Base-by-base conservation (phyloP, 1,140 invertebrate genomes). In the Rhagoletis zephyria region DNA sequence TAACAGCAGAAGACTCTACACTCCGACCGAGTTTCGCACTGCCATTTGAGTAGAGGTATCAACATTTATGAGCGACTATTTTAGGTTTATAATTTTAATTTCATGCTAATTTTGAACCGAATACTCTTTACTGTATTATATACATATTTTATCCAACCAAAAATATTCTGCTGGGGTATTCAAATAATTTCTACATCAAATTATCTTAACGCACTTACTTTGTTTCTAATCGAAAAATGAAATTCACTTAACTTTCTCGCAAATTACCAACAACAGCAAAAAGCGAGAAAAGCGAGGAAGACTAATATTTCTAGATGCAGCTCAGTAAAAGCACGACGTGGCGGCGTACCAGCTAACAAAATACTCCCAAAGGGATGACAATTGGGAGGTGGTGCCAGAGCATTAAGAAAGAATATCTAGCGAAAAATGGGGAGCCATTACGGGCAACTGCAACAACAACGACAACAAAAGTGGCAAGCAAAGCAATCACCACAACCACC, bases 381-480 rank as follows among this genome's bases (percentile, higher is more conserved):
- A 19, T 81, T 30, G 48, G 19, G 74, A 81, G 48, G 48, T 81
- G 74, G 48, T 81, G 51, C 74, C 74, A 51, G 51, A 19, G 3
- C 51, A 81, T 81, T 19, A 81, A 81, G 48, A 81, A 56, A 59
- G 12, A 19, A 56, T 19, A 81, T 0, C 45, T 16, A 16, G n/a
- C n/a, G 56, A 81, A 74, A 81, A 81, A 81, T 56, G 74, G 48
- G 74, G 74, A 81, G 74, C 74, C 74, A 81, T 81, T 81, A 81
- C 74, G 42, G 9, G 51, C 74, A 59, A 81, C 48, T 10, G 19
- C 51, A 81, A 81, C 16, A 30, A 3, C 74, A 81, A 6, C 64
- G 42, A 45, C 30, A n/a, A 4, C 2, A 74, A 74, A 74, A 45
- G 10, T 56, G 48, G n/a, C 45, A 7, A 16, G 12, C 6, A 74